These are phyloP conservation scores for Xiphias gladius DNA, from an alignment of 2,113 vertebrate genomes.

Conservation along the genomic window DNA sequence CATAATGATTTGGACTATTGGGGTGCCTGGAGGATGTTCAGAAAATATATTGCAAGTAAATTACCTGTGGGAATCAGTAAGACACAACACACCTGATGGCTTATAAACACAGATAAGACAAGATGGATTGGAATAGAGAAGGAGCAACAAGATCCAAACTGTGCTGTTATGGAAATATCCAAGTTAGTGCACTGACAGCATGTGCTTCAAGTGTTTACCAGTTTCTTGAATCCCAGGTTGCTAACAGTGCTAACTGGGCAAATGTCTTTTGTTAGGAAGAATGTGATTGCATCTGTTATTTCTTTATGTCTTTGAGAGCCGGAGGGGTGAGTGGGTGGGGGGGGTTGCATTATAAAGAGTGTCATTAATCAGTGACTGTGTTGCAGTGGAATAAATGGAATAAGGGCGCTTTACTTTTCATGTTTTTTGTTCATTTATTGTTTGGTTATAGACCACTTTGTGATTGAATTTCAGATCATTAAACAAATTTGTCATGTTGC, in stretches of 20 bases:
- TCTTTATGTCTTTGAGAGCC: background rate
- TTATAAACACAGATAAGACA: conserved; percentile 65
- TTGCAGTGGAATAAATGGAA: background rate
- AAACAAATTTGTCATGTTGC: background rate
- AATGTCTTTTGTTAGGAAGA: background rate
- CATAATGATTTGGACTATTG: conserved; percentile 66
- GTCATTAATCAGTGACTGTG: background rate
- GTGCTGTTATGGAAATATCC: conserved; percentile 24
- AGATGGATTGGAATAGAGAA: conserved; percentile 51
- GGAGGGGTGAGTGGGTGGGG: background rate
- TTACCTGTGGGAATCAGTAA: conserved; percentile 64
- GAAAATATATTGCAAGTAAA: conserved; percentile 67
- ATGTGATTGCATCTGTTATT: background rate
- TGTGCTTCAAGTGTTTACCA: background rate
- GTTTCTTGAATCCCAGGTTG: no score
- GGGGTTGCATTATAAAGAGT: background rate
- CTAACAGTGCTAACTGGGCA: background rate
- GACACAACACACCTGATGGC: conserved; percentile 62
- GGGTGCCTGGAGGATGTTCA: conserved; percentile 51
- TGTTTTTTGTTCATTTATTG: background rate
- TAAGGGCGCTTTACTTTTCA: background rate
- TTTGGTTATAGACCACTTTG: background rate
- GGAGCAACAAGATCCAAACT: conserved; percentile 10
- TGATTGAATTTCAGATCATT: conserved; percentile 2
- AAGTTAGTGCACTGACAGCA: background rate